Base-by-base conservation (phyloP, 2,797 vertebrate species). In the Synaphobranchus kaupii region DNA sequence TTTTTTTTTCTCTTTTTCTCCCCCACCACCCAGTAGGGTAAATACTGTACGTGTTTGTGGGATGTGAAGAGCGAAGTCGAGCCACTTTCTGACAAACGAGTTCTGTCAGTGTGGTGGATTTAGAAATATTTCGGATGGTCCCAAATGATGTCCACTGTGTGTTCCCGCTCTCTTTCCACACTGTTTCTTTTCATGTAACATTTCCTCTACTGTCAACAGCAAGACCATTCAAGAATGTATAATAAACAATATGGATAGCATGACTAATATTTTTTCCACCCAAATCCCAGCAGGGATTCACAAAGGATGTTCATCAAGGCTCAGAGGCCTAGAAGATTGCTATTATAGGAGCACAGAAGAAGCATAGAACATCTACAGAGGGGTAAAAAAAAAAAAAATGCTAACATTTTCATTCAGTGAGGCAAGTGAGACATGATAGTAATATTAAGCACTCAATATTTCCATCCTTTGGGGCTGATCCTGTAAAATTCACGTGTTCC, bases 41-140 rank as follows among this genome's bases (percentile, higher is more conserved):
- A 80, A 48, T 80, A 48, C 76, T n/a, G 76, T 22, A 12, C 82
- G 44, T 63, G 50, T 52, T 34, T n/a, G 78, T 84, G 66, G 50
- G 17, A 84, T 44, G 47, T 48, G 68, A 48, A 82, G 50, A 68
- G 60, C 22, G 60, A 83, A 52, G 20, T 56, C 20, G 52, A 60
- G 60, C 86, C 71, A 20, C 60, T 83, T 83, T 73, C 48, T 84
- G 82, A 87, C 86, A 87, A 87, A 84, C 81, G 52, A 83, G 28
- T 50, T 87, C 86, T 83, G 58, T 87, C 80, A 71, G 9, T 28
- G 47, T 31, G 22, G 28, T 54, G 22, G 22, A 39, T 87, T 68
- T 84, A 28, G 48, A 54, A 68, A 20, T 34, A 60, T 50, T 83
- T 44, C 71, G 39, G 10, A 22, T 83, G 81, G 47, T 50, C 48